A percentile compares a stretch with the other conserved stretches of the same genome.
phyloP scores from a whole-genome alignment of 2,113 vertebrate genomes.

The Gobius niger region DNA sequence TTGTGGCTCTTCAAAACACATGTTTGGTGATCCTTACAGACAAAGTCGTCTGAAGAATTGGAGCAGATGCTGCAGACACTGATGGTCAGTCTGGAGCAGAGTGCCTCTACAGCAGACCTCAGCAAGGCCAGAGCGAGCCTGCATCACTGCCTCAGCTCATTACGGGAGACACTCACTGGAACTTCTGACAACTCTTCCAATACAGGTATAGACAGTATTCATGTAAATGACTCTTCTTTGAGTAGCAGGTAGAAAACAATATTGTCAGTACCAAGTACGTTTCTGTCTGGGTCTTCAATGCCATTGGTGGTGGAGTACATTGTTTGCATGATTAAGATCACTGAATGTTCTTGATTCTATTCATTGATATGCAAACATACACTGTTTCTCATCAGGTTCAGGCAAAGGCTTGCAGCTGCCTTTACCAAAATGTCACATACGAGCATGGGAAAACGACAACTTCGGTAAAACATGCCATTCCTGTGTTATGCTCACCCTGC shows the following conservation, averaged over 20 bases:
- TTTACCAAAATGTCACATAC: conserved; percentile 82
- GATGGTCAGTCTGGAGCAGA: conserved; percentile 77
- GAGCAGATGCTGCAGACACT: conserved; percentile 76
- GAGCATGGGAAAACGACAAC: conserved; percentile 88
- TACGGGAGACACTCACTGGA: conserved; percentile 69
- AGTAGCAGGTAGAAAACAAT: not conserved
- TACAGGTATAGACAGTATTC: conserved; percentile 57
- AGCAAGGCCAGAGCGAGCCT: conserved; percentile 72
- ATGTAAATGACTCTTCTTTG: not conserved
- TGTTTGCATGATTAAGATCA: not conserved
- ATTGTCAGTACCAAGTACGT: not conserved
- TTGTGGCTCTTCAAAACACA: not conserved
- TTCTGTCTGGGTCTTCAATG: not conserved
- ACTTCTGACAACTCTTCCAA: conserved; percentile 33
- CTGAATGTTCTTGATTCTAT: not conserved
- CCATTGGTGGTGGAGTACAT: not conserved
- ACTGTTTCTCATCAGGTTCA: conserved; percentile 53
- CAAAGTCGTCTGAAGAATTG: conserved; percentile 79
- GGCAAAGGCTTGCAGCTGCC: conserved; percentile 82
- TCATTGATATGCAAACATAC: not conserved
- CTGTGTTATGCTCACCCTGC: not conserved
- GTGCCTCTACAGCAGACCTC: conserved; percentile 63
- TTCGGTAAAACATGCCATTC: conserved; percentile 80
- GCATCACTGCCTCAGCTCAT: conserved; percentile 66
- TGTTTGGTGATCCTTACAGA: conserved; percentile 44